Evolutionary conservation across 92 coral and sea anemone species (phyloP).

Genomic region (Scolanthus callimorphus): DNA sequence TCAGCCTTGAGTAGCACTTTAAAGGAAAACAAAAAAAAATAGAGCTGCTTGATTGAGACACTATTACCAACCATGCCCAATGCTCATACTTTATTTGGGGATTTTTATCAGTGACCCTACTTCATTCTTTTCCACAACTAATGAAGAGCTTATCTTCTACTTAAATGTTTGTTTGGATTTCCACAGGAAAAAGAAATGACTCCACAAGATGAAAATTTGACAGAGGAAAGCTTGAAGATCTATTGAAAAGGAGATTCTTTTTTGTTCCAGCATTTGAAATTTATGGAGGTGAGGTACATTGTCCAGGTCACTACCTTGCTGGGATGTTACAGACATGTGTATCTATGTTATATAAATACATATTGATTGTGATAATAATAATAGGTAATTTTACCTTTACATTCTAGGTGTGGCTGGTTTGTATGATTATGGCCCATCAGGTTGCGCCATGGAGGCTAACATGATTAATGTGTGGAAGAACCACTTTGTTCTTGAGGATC

Average conservation of each 20-base stretch:
- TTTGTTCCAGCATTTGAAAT: slow-evolving; percentile 98
- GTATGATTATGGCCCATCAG: slow-evolving; percentile 98
- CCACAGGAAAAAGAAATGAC: slow-evolving; percentile 82
- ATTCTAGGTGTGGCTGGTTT: slow-evolving; percentile 92
- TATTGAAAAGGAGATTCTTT: slow-evolving; percentile 93
- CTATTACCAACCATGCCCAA: too few species aligned
- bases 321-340: too few species aligned
- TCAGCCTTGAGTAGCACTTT: too few species aligned
- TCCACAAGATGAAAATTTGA: slow-evolving; percentile 92
- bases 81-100: too few species aligned
- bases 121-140: too few species aligned
- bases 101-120: too few species aligned
- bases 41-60: too few species aligned
- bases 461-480: slow-evolving; percentile 85
- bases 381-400: not conserved
- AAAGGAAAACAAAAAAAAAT: too few species aligned
- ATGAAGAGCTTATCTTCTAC: too few species aligned
- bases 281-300: slow-evolving; percentile 99
- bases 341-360: too few species aligned
- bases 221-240: slow-evolving; percentile 89
- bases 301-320: too few species aligned
- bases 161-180: not conserved
- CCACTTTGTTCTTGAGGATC: slow-evolving; percentile 97
- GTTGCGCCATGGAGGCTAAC: slow-evolving; percentile 98
- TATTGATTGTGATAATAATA: too few species aligned